Evolutionary conservation across 2,113 vertebrate species (phyloP), one percentile per base, ranked within the genome.

Genomic region (Austrofundulus limnaeus): DNA sequence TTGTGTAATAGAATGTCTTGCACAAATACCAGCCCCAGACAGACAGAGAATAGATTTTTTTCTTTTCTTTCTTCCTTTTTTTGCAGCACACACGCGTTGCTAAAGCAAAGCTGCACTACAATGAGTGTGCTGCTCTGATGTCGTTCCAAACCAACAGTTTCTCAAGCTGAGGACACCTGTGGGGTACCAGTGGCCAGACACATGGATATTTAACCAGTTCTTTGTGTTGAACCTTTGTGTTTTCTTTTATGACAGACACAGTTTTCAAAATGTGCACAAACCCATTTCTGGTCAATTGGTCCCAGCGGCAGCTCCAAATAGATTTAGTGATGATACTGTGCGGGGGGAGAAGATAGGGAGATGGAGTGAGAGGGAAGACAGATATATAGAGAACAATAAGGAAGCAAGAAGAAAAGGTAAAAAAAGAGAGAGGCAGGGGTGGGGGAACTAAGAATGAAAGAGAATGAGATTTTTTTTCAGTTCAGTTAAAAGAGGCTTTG

Each of bases 231-330:
- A 85, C 86, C 82, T 83, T 89, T 87, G 87, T 83, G 83, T 90
- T 89, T 87, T n/a, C n/a, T n/a, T 23, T 90, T 84, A 89, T 89
- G 88, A 89, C 85, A 83, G 87, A 87, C 86, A 76, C 80, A 58
- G 78, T 87, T 91, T 91, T 85, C 85, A 88, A 87, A 85, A 88
- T 86, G 89, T 89, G 90, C 88, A 88, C 85, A 88, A 90, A 90
- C 85, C 86, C 80, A 88, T 91, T 91, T 92, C 85, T 88, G 85
- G 88, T 90, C 90, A 88, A 87, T 92, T 89, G 85, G 87, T 91
- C 91, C 86, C 82, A 91, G 87, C 89, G 88, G 89, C 81, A 53
- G 83, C 85, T 85, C 88, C 87, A 92, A 91, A 92, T 91, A 92
- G 91, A 91, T 91, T 90, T 89, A 88, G 86, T 85, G 85, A 83